Conservation (phyloP, 2,113 vertebrate species). For the Cheirogaleus medius region DNA sequence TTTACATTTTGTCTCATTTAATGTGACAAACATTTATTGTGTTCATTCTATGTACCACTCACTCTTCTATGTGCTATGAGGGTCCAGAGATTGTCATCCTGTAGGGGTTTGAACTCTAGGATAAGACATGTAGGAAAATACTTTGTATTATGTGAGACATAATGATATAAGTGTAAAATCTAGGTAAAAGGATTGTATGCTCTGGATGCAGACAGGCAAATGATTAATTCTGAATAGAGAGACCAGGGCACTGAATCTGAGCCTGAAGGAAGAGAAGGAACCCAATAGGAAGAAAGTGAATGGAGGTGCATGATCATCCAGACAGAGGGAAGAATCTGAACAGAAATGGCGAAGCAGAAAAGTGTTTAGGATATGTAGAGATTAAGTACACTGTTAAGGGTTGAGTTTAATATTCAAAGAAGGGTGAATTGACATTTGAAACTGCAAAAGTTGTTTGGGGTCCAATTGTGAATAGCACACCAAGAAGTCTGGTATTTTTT, state of each 20-base stretch:
- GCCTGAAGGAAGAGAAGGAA: not conserved
- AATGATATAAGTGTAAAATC: not conserved
- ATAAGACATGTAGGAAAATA: not conserved
- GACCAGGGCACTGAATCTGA: not conserved
- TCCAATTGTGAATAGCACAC: not conserved
- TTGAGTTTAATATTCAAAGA: not conserved
- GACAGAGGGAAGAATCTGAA: not conserved
- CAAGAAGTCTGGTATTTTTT: not conserved
- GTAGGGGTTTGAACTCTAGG: not conserved
- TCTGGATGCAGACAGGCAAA: not conserved
- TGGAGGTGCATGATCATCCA: not conserved
- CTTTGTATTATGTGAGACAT: not conserved
- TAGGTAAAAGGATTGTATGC: not conserved
- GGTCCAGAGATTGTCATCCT: not conserved
- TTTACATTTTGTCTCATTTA: not conserved
- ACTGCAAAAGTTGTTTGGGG: not conserved
- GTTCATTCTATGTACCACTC: not conserved
- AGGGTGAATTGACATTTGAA: not conserved
- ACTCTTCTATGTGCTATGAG: not conserved
- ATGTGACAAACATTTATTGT: not conserved
- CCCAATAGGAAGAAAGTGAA: not conserved
- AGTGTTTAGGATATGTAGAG: not conserved
- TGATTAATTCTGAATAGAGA: not conserved
- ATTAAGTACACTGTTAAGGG: not conserved
- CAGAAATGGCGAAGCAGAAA: not conserved